Conservation (phyloP, 2,888 invertebrate species). For the Acronicta alni region DNA sequence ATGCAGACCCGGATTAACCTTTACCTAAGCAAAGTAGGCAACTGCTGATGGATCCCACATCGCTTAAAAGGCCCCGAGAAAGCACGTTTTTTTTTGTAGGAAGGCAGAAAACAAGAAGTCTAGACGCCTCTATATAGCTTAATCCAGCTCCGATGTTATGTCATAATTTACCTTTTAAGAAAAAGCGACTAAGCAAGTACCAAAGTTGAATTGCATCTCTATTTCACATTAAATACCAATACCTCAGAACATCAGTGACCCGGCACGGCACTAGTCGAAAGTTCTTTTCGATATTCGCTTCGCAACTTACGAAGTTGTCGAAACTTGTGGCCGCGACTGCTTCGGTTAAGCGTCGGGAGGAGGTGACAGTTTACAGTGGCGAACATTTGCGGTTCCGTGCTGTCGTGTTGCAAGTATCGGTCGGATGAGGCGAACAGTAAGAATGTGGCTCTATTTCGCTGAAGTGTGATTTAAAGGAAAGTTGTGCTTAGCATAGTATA, state of each 20-base stretch:
- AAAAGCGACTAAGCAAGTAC: conserved; percentile 20
- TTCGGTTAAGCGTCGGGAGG: conserved; percentile 62
- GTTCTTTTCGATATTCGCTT: conserved; percentile 65
- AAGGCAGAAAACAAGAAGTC: too few species aligned
- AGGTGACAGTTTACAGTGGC: conserved; percentile 73
- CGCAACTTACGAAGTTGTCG: conserved; percentile 69
- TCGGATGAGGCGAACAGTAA: conserved; percentile 23
- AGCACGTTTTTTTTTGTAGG: too few species aligned
- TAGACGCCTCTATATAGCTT: too few species aligned
- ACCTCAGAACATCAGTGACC: conserved; percentile 47
- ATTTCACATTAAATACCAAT: conserved; percentile 35
- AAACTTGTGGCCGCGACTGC: conserved; percentile 73
- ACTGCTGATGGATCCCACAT: too few species aligned
- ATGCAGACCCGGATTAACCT: too few species aligned
- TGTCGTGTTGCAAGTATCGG: conserved; percentile 58
- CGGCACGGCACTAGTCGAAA: conserved; percentile 58
- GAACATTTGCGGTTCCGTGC: conserved; percentile 65
- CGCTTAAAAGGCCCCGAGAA: too few species aligned
- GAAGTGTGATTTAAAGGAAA: background rate
- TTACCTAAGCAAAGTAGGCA: too few species aligned
- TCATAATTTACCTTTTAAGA: background rate
- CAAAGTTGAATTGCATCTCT: conserved; percentile 4
- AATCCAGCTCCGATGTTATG: background rate
- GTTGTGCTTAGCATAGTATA: too few species aligned
- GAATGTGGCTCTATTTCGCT: conserved; percentile 37